Conservation (phyloP, 2,797 vertebrate species). For the Eidolon dupreanum region DNA sequence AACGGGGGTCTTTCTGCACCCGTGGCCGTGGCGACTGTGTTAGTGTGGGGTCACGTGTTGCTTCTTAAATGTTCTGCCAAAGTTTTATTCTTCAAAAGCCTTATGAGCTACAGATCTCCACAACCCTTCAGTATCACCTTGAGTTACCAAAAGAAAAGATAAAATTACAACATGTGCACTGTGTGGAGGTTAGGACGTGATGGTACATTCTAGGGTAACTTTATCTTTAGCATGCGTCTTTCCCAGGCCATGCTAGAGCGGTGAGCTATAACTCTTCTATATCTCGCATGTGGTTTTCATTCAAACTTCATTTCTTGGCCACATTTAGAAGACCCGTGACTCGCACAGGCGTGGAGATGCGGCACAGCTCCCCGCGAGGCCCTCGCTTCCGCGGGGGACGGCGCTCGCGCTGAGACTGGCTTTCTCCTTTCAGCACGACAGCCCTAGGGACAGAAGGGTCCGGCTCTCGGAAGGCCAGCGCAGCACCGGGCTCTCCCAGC, state of each 20-base stretch:
- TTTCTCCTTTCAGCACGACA: conserved; percentile 80
- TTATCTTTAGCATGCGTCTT: not conserved
- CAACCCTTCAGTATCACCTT: not conserved
- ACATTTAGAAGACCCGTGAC: not conserved
- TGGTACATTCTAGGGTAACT: not conserved
- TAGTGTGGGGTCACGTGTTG: not conserved
- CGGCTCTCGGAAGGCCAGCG: conserved; percentile 49
- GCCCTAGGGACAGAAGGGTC: conserved; percentile 72
- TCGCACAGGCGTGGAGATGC: not conserved
- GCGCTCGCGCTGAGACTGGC: not conserved
- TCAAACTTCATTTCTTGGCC: not conserved
- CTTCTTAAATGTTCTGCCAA: not conserved
- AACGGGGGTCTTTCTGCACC: not conserved
- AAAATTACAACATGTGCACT: not conserved
- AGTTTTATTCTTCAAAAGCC: not conserved
- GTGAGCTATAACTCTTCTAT: not conserved
- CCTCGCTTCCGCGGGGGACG: not conserved
- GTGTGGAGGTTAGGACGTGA: not conserved
- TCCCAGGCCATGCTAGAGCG: not conserved
- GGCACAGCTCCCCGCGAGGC: not conserved
- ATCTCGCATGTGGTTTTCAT: not conserved
- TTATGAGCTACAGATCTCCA: not conserved
- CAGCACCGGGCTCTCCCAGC: conserved; percentile 34
- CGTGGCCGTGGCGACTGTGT: not conserved
- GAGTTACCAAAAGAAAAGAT: not conserved